Conservation (phyloP, 2,888 invertebrate species). For the Synanthedon formicaeformis region DNA sequence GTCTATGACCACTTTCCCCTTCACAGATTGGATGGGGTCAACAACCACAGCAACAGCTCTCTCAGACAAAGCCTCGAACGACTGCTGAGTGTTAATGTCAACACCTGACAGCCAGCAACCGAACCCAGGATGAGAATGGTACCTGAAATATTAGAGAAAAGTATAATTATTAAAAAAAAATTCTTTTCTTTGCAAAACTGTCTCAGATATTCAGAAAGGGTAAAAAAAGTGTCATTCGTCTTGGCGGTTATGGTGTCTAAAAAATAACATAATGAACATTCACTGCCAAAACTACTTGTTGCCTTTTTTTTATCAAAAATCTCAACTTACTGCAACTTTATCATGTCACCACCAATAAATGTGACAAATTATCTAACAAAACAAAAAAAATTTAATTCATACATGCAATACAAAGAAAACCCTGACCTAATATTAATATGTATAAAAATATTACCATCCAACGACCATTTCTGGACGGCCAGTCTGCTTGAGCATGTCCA, state of each 20-base stretch:
- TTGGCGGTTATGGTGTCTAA: too few relatives aligned
- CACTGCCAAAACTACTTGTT: too few relatives aligned
- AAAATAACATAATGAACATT: too few relatives aligned
- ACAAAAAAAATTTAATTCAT: neutral
- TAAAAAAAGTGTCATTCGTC: too few relatives aligned
- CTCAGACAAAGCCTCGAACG: slow-evolving; percentile 98
- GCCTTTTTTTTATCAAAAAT: too few relatives aligned
- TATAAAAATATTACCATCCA: slow-evolving; percentile 72
- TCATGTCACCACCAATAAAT: neutral
- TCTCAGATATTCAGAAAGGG: too few relatives aligned
- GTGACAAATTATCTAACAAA: neutral
- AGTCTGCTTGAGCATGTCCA: slow-evolving; percentile 97
- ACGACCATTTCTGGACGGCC: slow-evolving; percentile 99
- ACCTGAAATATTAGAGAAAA: slow-evolving; percentile 54
- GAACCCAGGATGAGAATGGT: slow-evolving; percentile 99
- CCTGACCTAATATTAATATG: neutral
- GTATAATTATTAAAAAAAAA: too few relatives aligned
- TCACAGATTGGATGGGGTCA: slow-evolving; percentile 99
- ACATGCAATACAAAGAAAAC: neutral
- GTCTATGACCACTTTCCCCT: slow-evolving; percentile 99
- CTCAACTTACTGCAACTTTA: too few relatives aligned
- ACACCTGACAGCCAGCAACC: slow-evolving; percentile 99
- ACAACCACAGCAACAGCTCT: slow-evolving; percentile 99
- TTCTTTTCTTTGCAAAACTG: too few relatives aligned
- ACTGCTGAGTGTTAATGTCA: slow-evolving; percentile 99